Conservation (phyloP, 2,113 vertebrate species). For the Ancistrus triradiatus region DNA sequence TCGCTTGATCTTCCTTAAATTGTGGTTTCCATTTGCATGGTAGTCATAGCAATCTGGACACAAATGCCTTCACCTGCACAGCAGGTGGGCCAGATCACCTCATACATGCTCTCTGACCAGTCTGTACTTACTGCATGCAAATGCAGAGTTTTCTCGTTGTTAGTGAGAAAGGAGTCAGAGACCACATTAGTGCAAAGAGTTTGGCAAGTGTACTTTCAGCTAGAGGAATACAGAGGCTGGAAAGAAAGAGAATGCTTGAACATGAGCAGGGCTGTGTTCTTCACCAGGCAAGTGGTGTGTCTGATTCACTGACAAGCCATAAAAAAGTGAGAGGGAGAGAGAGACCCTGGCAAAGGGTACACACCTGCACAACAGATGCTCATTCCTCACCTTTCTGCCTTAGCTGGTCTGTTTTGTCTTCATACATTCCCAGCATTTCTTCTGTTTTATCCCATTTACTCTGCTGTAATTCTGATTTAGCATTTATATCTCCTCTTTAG, state of each 20-base stretch:
- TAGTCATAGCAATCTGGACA: constrained; percentile 30
- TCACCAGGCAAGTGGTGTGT: constrained; percentile 41
- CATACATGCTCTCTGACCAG: background rate
- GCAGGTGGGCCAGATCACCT: constrained; percentile 7
- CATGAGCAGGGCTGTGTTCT: background rate
- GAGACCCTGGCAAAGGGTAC: background rate
- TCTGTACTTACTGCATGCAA: too few species aligned
- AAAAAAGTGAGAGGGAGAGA: background rate
- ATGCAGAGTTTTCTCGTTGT: background rate
- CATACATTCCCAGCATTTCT: background rate
- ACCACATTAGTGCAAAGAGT: constrained; percentile 8
- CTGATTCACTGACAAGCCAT: constrained; percentile 3
- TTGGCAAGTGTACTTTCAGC: background rate
- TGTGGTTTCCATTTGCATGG: constrained; percentile 28
- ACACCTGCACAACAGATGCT: constrained; percentile 42
- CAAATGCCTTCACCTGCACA: constrained; percentile 29
- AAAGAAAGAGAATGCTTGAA: background rate
- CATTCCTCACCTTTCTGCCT: constrained; percentile 13
- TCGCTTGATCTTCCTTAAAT: constrained; percentile 1
- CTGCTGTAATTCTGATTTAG: background rate
- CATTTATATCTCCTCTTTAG: too few species aligned
- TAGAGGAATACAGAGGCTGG: background rate
- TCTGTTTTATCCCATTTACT: background rate
- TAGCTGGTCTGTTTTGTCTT: background rate
- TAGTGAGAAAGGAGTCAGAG: background rate